phyloP scores from a whole-genome alignment of 2,888 invertebrate species.

The Ptychoptera albimana region DNA sequence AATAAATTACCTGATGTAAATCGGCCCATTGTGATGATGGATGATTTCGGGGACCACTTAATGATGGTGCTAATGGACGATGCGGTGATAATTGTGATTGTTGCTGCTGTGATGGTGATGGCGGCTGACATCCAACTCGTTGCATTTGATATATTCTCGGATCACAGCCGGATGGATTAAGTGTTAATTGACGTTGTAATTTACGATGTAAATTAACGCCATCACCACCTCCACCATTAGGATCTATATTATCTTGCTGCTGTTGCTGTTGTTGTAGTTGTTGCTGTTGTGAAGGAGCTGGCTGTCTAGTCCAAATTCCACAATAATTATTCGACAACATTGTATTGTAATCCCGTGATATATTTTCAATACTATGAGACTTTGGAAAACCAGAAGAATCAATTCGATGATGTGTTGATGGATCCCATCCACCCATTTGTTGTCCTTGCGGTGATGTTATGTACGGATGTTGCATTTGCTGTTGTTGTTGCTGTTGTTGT shows the following conservation, averaged over 20 bases:
- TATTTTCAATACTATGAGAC: conserved; percentile 39
- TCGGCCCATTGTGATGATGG: conserved; percentile 14
- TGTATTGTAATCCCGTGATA: conserved; percentile 16
- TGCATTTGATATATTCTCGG: conserved; percentile 42
- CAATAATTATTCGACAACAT: no score
- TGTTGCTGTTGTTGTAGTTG: conserved; percentile 13
- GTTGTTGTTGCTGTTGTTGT: conserved; percentile 14
- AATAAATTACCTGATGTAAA: conserved; percentile 13
- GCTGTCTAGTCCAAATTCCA: not conserved
- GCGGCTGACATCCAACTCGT: conserved; percentile 11
- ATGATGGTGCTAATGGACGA: conserved; percentile 15
- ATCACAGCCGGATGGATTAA: conserved; percentile 62
- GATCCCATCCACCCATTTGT: conserved; percentile 10
- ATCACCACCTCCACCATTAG: conserved; percentile 16
- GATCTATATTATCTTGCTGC: conserved; percentile 11
- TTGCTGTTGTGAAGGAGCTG: conserved; percentile 18
- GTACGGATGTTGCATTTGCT: conserved; percentile 6
- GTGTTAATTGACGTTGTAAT: conserved; percentile 59
- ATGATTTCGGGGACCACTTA: conserved; percentile 13
- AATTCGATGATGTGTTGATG: conserved; percentile 7
- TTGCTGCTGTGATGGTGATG: conserved; percentile 9
- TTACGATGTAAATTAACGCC: conserved; percentile 56
- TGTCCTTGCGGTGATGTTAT: not conserved
- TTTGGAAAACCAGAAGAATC: conserved; percentile 24
- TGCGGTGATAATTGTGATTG: conserved; percentile 16